These are phyloP conservation scores for Desmophyllum pertusum DNA, from an alignment of 92 coral and sea anemone genomes.

Conservation along the genomic window DNA sequence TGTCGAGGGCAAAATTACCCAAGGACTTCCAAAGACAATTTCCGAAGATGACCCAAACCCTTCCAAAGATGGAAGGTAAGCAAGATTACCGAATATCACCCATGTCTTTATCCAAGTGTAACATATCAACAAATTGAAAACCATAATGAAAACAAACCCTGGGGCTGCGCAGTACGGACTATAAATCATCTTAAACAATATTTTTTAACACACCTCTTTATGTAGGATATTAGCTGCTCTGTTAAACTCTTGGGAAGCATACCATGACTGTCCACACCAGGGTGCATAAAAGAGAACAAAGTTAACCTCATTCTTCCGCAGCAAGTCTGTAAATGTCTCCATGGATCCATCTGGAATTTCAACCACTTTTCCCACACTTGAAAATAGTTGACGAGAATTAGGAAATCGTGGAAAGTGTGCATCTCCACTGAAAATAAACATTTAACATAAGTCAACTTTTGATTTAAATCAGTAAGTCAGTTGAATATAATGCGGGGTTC, in stretches of 20 bases:
- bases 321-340: slow-evolving; percentile 63
- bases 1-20: too few relatives aligned
- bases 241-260: slow-evolving; percentile 72
- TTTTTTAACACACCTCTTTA: slow-evolving; percentile 72
- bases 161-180: too few relatives aligned
- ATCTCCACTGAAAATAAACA: slow-evolving; percentile 51
- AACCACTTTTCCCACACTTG: slow-evolving; percentile 60
- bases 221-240: slow-evolving; percentile 69
- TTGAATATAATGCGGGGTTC: too few relatives aligned
- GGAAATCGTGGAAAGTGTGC: slow-evolving; percentile 42
- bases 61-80: too few relatives aligned
- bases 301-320: slow-evolving; percentile 53
- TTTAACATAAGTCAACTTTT: not conserved
- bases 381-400: slow-evolving; percentile 54
- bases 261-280: slow-evolving; percentile 92
- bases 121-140: not conserved
- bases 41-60: too few relatives aligned
- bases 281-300: slow-evolving; percentile 93
- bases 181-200: not conserved
- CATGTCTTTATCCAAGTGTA: not conserved
- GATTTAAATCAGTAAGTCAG: not conserved
- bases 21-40: too few relatives aligned
- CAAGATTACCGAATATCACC: too few relatives aligned
- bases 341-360: slow-evolving; percentile 92
- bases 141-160: too few relatives aligned